Evolutionary conservation across 1,140 invertebrate species (phyloP).

Genomic region (Chymomyza costata): DNA sequence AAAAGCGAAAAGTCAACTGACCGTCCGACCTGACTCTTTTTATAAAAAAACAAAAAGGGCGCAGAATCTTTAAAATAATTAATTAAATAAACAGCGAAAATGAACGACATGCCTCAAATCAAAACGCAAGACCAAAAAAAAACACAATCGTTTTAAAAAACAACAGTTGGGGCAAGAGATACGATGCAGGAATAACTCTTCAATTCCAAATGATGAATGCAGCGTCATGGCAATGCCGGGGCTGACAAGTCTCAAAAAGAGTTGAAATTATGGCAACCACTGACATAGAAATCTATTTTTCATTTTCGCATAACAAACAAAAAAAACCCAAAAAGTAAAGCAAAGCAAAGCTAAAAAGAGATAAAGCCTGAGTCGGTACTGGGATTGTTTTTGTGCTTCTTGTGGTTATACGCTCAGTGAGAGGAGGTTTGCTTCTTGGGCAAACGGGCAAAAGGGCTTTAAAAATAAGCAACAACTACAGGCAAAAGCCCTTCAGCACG

Average conservation of each 20-base stretch:
- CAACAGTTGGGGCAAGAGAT: constrained; percentile 3
- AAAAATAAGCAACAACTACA: no score
- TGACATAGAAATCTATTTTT: constrained; percentile 73
- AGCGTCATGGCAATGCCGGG: constrained; percentile 39
- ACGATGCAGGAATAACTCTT: constrained; percentile 11
- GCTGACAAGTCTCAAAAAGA: constrained; percentile 24
- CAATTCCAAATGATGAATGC: constrained; percentile 71
- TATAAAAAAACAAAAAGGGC: constrained; percentile 29
- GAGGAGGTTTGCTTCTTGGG: no score
- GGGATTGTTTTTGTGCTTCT: no score
- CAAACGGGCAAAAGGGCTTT: no score
- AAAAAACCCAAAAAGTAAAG: constrained; percentile 6
- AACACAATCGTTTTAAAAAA: constrained; percentile 16
- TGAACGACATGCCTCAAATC: constrained; percentile 32
- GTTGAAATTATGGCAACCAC: constrained; percentile 69
- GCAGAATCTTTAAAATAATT: constrained; percentile 69
- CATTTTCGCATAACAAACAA: constrained; percentile 46
- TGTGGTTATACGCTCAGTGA: no score
- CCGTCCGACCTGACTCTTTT: no score
- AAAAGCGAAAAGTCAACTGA: constrained; percentile 32
- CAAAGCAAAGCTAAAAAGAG: not conserved
- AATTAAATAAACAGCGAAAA: constrained; percentile 66
- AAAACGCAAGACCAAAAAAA: constrained; percentile 29
- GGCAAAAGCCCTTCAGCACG: no score
- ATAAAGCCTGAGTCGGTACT: no score